Evolutionary conservation across 1,140 invertebrate genomes (phyloP), one percentile per base, ranked within the genome.

Genomic region (Philotrypesis tridentata): DNA sequence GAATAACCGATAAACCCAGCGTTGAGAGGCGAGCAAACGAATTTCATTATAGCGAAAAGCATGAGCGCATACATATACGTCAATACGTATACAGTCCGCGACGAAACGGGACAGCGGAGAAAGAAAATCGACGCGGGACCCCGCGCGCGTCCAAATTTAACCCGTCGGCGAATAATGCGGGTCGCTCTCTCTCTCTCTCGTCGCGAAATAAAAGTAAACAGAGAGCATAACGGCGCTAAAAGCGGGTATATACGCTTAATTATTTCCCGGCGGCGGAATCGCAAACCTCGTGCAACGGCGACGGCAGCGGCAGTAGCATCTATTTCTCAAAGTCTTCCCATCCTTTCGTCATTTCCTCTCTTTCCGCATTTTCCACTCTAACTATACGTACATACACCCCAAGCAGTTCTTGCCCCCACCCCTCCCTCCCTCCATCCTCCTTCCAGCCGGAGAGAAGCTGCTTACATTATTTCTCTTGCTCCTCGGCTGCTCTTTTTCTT

Each of bases 181-280:
- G 48, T 55, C 48, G 48, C 21, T 55, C n/a, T n/a, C n/a, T n/a
- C n/a, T n/a, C n/a, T n/a, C n/a, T n/a, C n/a, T n/a, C n/a, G n/a
- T n/a, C 17, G 21, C 8, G 6, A 33, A 67, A 67, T 65, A 43
- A 67, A 33, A 76, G 11, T 40, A 29, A 40, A 65, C 37, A 60
- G 17, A 60, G 27, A 17, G 21, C 11, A 2, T 17, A 31, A 55
- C 7, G 27, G 8, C 21, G 65, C 25, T 12, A 21, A 9, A 68
- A 78, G 25, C 67, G 40, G 23, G 48, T 55, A 55, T 55, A 55
- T 78, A 68, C 23, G n/a, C 63, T 68, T 78, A 78, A 78, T 78
- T 78, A 78, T 78, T 78, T 55, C 21, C 25, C 21, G 48, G 21
- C 21, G 48, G 21, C 48, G 67, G 25, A 67, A 48, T 78, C 6